A percentile compares a stretch with the other conserved stretches of the same genome.
phyloP scores from a whole-genome alignment of 2,888 invertebrate species.

The Lycia hirtaria region DNA sequence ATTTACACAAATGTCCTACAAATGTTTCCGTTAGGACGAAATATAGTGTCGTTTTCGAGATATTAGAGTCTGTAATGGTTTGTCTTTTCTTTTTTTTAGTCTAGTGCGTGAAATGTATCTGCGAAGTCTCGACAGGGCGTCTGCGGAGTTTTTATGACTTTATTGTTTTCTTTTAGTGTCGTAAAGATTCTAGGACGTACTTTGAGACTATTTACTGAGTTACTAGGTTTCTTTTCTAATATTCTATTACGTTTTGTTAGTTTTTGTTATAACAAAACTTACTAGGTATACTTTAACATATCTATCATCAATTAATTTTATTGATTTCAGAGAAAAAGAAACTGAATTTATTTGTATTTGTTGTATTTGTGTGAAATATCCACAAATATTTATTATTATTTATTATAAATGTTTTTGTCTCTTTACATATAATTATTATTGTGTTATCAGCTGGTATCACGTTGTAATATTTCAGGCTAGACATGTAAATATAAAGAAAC shows the following conservation, averaged over 20 bases:
- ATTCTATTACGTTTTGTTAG: background rate
- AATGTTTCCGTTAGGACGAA: conserved; percentile 14
- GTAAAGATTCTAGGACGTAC: conserved; percentile 1
- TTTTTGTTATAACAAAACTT: too few species aligned
- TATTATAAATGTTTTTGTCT: too few species aligned
- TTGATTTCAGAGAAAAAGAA: too few species aligned
- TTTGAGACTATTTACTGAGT: conserved; percentile 2
- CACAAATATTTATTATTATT: too few species aligned
- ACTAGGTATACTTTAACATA: too few species aligned
- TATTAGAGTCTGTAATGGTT: conserved; percentile 15
- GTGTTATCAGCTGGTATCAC: too few species aligned
- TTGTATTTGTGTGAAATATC: too few species aligned
- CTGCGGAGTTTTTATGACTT: conserved; percentile 25
- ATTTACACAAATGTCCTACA: conserved; percentile 2
- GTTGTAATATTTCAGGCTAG: too few species aligned
- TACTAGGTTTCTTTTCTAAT: background rate
- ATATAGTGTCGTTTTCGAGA: conserved; percentile 22
- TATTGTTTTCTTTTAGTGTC: conserved; percentile 18
- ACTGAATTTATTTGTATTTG: too few species aligned
- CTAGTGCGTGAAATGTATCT: conserved; percentile 18
- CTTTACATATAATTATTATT: too few species aligned
- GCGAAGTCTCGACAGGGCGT: conserved; percentile 9
- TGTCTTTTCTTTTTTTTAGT: conserved; percentile 14
- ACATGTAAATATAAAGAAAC: too few species aligned
- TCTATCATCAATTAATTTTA: too few species aligned